These are phyloP conservation scores for Papilio elwesi DNA, from an alignment of 2,888 invertebrate genomes.

Conservation along the genomic window DNA sequence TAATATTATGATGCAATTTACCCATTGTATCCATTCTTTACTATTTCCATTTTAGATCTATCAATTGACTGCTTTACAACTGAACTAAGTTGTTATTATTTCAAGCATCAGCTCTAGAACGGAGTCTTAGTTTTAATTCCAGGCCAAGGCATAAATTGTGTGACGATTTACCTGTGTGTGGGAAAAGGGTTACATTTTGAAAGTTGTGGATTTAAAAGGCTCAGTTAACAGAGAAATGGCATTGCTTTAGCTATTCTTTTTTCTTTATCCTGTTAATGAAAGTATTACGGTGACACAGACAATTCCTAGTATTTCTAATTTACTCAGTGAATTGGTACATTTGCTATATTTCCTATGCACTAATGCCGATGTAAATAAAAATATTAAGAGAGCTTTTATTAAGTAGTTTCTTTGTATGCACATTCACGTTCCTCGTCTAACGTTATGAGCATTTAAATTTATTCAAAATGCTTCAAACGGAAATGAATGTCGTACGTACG, in stretches of 20 bases:
- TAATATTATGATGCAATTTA: slow-evolving; percentile 18
- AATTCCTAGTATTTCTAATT: background rate
- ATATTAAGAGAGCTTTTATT: slow-evolving; percentile 10
- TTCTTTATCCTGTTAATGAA: background rate
- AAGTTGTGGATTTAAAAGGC: no score
- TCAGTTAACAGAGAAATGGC: no score
- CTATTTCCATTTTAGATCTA: background rate
- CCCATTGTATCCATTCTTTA: background rate
- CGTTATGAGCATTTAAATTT: slow-evolving; percentile 32
- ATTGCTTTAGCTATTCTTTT: no score
- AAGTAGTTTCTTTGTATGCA: slow-evolving; percentile 18
- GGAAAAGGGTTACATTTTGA: no score
- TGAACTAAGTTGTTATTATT: no score
- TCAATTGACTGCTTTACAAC: no score
- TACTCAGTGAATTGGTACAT: background rate
- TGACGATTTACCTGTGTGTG: no score
- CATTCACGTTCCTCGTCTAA: slow-evolving; percentile 18
- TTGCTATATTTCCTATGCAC: background rate
- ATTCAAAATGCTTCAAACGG: slow-evolving; percentile 26
- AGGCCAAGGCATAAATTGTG: no score
- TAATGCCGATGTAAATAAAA: slow-evolving; percentile 3
- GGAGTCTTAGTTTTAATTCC: no score
- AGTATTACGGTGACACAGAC: background rate
- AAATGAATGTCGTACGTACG: slow-evolving; percentile 17
- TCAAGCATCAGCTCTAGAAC: no score